These are phyloP conservation scores for Microtus oregoni DNA, from an alignment of 2,113 vertebrate genomes.

Conservation along the genomic window DNA sequence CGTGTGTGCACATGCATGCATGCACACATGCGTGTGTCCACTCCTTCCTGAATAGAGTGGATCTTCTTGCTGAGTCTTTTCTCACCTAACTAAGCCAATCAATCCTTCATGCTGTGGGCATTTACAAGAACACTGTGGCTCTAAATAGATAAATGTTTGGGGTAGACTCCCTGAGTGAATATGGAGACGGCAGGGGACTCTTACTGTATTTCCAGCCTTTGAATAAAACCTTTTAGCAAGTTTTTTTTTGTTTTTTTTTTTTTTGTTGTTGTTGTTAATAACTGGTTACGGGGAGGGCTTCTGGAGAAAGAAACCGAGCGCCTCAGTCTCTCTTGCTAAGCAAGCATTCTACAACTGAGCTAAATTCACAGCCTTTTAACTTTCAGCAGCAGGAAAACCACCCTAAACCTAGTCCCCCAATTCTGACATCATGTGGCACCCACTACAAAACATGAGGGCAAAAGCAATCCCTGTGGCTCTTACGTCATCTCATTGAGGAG, in stretches of 20 bases:
- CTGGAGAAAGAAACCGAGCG: neutral
- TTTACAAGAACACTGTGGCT: neutral
- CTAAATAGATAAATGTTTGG: slow-evolving; percentile 22
- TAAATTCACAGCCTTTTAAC: neutral
- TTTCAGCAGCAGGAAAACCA: slow-evolving; percentile 22
- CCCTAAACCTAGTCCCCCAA: neutral
- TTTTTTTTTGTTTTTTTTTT: too few relatives aligned
- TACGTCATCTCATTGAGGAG: neutral
- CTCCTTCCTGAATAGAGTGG: neutral
- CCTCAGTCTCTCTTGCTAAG: neutral
- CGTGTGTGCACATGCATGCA: neutral
- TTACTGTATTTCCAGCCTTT: neutral
- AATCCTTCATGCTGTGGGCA: neutral
- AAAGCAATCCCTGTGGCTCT: neutral
- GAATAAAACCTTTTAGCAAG: neutral
- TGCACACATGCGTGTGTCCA: neutral
- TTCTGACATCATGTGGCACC: neutral
- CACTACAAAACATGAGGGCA: neutral
- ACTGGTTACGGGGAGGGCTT: neutral
- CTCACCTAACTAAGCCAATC: neutral
- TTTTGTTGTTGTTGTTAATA: neutral
- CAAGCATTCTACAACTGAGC: neutral
- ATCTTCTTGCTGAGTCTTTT: neutral
- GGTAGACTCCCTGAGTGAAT: neutral
- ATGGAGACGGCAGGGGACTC: neutral